These are phyloP conservation scores for Helicoverpa zea DNA, from an alignment of 1,140 invertebrate genomes.

Conservation along the genomic window DNA sequence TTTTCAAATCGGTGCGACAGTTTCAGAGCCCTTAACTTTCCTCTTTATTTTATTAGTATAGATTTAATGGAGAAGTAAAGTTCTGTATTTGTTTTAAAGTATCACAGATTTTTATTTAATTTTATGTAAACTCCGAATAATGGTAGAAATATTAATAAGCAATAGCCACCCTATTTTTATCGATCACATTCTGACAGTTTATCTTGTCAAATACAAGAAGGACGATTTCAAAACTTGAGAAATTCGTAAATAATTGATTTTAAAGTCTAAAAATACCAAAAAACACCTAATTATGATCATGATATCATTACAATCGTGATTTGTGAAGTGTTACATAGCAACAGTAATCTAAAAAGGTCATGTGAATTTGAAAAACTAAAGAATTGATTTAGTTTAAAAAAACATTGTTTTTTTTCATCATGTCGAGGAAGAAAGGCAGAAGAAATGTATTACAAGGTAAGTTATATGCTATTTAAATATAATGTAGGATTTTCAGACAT, in stretches of 20 bases:
- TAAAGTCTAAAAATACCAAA: background rate
- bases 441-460: constrained; percentile 39
- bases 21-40: too few species aligned
- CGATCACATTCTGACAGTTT: constrained; percentile 21
- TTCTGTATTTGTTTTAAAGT: too few species aligned
- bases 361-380: background rate
- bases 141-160: constrained; percentile 3
- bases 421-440: constrained; percentile 37
- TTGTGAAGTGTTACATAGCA: background rate
- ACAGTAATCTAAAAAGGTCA: background rate
- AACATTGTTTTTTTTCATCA: background rate
- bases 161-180: background rate
- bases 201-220: background rate
- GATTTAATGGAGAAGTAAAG: too few species aligned
- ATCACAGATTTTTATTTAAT: background rate
- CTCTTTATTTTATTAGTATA: too few species aligned
- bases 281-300: background rate
- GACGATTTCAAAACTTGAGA: constrained; percentile 31
- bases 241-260: constrained; percentile 17
- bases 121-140: background rate
- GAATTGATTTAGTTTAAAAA: background rate
- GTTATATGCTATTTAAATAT: background rate
- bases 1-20: too few species aligned
- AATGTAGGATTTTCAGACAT: too few species aligned
- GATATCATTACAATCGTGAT: background rate